Conservation (phyloP, 2,888 invertebrate genomes). For the Willowsia nigromaculata region DNA sequence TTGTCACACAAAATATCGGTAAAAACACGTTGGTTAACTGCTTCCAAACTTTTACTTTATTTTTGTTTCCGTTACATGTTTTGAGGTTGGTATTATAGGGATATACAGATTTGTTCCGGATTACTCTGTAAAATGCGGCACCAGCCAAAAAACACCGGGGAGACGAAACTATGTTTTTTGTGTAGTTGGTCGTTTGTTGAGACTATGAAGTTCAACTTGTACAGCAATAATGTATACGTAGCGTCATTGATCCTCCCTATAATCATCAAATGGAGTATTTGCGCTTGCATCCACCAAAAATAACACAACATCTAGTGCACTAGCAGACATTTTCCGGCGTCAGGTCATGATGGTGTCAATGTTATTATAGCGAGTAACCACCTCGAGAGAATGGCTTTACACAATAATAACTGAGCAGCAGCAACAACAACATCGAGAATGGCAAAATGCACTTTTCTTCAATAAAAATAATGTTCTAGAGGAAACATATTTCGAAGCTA, state of each 20-base stretch:
- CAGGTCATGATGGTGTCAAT: slow-evolving; percentile 57
- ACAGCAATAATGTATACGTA: neutral
- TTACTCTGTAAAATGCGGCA: neutral
- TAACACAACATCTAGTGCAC: slow-evolving; percentile 4
- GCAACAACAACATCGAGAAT: slow-evolving; percentile 40
- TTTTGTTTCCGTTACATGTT: neutral
- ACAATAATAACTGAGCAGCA: slow-evolving; percentile 36
- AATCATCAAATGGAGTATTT: slow-evolving; percentile 16
- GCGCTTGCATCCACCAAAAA: slow-evolving; percentile 4
- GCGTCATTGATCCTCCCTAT: neutral
- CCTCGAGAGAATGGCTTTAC: slow-evolving; percentile 32
- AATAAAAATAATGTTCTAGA: neutral
- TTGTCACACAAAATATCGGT: neutral
- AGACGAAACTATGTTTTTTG: neutral
- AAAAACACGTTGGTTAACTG: neutral
- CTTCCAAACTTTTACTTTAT: neutral
- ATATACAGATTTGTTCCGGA: slow-evolving; percentile 9
- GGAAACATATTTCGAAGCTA: neutral
- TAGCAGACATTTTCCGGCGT: neutral
- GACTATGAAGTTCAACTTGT: neutral
- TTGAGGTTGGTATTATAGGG: neutral
- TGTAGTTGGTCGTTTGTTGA: neutral
- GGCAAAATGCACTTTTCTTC: slow-evolving; percentile 25
- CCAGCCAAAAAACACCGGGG: neutral
- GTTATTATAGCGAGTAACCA: slow-evolving; percentile 20